phyloP scores from a whole-genome alignment of 2,888 invertebrate genomes.

The Anarsia innoxiella region DNA sequence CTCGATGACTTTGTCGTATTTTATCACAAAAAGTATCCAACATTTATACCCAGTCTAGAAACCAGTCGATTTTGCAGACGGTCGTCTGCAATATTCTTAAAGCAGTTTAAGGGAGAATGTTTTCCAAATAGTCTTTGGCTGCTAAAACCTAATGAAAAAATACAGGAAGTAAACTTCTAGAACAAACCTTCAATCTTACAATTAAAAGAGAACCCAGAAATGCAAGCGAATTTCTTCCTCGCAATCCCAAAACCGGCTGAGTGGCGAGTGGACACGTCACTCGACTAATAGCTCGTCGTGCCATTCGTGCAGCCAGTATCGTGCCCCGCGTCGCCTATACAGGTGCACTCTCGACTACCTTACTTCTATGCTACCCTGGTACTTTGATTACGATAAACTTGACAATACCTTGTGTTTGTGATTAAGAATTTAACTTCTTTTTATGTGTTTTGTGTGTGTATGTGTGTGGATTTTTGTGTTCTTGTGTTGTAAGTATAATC shows the following conservation, averaged over 20 bases:
- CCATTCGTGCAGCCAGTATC: conserved; percentile 66
- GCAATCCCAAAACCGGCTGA: conserved; percentile 59
- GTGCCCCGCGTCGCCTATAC: conserved; percentile 63
- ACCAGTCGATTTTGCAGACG: too few species aligned
- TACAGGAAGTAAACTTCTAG: conserved; percentile 3
- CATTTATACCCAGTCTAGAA: too few species aligned
- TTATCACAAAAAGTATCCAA: too few species aligned
- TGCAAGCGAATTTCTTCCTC: conserved; percentile 54
- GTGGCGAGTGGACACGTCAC: conserved; percentile 60
- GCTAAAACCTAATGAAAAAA: not conserved
- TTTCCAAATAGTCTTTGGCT: too few species aligned
- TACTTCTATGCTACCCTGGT: conserved; percentile 43
- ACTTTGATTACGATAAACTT: conserved; percentile 25
- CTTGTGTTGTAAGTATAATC: not conserved
- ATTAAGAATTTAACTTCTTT: conserved; percentile 1
- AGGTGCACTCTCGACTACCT: conserved; percentile 52
- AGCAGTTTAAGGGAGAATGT: too few species aligned
- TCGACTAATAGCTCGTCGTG: conserved; percentile 55
- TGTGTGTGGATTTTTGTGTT: not conserved
- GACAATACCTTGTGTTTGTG: not conserved
- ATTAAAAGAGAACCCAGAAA: too few species aligned
- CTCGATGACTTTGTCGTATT: too few species aligned
- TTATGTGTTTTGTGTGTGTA: not conserved
- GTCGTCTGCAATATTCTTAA: too few species aligned
- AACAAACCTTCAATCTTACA: not conserved